These are phyloP conservation scores for Apostichopus californicus DNA, from an alignment of 35 echinoderm and acorn worm species.

Conservation along the genomic window DNA sequence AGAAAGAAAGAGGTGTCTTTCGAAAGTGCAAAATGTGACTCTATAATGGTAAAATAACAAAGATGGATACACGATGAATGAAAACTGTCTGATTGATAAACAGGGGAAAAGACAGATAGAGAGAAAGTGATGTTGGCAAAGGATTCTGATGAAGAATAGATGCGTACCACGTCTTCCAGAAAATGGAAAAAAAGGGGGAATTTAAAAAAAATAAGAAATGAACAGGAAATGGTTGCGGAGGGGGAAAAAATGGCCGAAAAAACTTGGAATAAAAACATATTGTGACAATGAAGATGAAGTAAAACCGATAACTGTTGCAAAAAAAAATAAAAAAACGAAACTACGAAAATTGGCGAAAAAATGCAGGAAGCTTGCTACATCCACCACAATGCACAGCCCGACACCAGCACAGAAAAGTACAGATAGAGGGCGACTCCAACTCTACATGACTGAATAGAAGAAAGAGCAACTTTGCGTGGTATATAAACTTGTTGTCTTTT, in stretches of 20 bases:
- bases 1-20: no score
- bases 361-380: constrained; percentile 41
- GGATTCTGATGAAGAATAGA: neutral
- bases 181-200: neutral
- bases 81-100: neutral
- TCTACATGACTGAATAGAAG: neutral
- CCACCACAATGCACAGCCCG: constrained; percentile 43
- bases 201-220: neutral
- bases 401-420: constrained; percentile 27
- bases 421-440: constrained; percentile 3
- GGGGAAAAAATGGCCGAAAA: neutral
- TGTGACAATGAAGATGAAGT: neutral
- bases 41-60: neutral
- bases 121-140: neutral
- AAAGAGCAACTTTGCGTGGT: constrained; percentile 17
- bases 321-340: neutral
- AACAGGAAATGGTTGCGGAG: neutral
- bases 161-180: neutral
- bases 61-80: neutral
- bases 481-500: neutral
- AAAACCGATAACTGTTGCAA: constrained; percentile 14
- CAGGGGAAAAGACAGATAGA: neutral
- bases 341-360: constrained; percentile 17
- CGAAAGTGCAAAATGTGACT: no score
- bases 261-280: neutral